Percentiles rank a stretch among this genome's conserved stretches.
Evolutionary conservation across 1,140 invertebrate species (phyloP).

Genomic region (Saxidomus purpurata): DNA sequence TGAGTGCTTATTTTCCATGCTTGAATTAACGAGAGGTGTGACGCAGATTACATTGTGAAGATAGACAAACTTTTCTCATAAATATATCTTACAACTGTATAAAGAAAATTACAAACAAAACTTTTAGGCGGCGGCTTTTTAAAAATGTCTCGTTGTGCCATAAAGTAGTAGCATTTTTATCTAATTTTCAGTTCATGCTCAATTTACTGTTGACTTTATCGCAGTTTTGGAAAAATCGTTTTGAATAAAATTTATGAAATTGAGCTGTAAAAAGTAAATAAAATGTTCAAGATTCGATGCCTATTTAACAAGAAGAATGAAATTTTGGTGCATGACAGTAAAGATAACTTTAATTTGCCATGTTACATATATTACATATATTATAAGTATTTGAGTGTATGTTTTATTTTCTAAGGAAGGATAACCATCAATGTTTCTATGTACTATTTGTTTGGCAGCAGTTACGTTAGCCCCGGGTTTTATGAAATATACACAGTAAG

Average conservation of each 20-base stretch:
- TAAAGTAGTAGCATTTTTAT: background rate
- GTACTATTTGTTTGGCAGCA: too few species aligned
- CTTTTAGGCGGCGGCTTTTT: background rate
- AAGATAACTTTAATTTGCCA: too few species aligned
- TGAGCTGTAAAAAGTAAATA: background rate
- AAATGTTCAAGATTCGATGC: conserved; percentile 8
- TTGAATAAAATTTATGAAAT: conserved; percentile 14
- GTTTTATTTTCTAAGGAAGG: too few species aligned
- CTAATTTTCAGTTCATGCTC: background rate
- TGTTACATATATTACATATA: too few species aligned
- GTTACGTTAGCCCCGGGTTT: too few species aligned
- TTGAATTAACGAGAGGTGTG: conserved; percentile 27
- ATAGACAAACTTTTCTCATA: conserved; percentile 19
- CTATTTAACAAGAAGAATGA: background rate
- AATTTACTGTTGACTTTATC: conserved; percentile 1
- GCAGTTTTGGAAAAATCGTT: background rate
- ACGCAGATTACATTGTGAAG: background rate
- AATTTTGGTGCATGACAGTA: background rate
- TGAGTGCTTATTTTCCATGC: conserved; percentile 25
- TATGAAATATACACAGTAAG: too few species aligned
- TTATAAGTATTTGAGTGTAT: too few species aligned
- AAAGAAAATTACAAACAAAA: background rate
- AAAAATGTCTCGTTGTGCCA: background rate
- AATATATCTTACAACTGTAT: background rate
- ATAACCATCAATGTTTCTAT: too few species aligned